A percentile compares a stretch with the other conserved stretches of the same genome.
phyloP scores from a whole-genome alignment of 2,113 vertebrate species.

The Rhinichthys klamathensis region DNA sequence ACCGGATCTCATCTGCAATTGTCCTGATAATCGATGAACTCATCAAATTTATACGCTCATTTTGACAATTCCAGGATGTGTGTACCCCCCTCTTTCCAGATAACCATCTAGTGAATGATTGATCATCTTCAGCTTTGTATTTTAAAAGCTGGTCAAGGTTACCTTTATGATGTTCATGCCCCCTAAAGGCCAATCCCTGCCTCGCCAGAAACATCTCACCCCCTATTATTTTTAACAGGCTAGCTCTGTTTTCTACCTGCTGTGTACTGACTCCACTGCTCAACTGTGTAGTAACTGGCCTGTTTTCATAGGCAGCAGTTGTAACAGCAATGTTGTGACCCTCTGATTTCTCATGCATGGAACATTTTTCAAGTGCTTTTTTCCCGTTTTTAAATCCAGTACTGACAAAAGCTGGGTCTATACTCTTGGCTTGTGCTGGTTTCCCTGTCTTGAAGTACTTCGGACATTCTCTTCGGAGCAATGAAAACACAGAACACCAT shows the following conservation, averaged over 20 bases:
- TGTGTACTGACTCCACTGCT: not conserved
- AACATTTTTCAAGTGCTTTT: too few species aligned
- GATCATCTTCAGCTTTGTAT: slow-evolving; percentile 42
- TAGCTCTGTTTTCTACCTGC: not conserved
- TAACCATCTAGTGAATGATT: slow-evolving; percentile 36
- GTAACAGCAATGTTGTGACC: too few species aligned
- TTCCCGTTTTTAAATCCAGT: too few species aligned
- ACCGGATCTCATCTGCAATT: too few species aligned
- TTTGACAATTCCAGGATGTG: too few species aligned
- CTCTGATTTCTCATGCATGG: too few species aligned
- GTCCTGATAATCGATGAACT: too few species aligned
- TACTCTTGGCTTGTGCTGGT: not conserved
- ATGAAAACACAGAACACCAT: too few species aligned
- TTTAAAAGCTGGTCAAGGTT: slow-evolving; percentile 42
- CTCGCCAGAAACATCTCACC: slow-evolving; percentile 29
- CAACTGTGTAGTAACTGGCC: slow-evolving; percentile 11
- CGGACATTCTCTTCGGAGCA: too few species aligned
- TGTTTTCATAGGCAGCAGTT: too few species aligned
- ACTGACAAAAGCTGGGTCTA: too few species aligned
- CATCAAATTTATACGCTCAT: too few species aligned
- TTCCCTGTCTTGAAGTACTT: slow-evolving; percentile 33
- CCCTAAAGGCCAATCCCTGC: slow-evolving; percentile 47
- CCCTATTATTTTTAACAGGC: not conserved
- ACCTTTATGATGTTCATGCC: slow-evolving; percentile 43
- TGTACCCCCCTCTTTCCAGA: slow-evolving; percentile 33